Evolutionary conservation across 2,888 invertebrate genomes (phyloP), one percentile per base, ranked within the genome.

Genomic region (Galeruca laticollis): DNA sequence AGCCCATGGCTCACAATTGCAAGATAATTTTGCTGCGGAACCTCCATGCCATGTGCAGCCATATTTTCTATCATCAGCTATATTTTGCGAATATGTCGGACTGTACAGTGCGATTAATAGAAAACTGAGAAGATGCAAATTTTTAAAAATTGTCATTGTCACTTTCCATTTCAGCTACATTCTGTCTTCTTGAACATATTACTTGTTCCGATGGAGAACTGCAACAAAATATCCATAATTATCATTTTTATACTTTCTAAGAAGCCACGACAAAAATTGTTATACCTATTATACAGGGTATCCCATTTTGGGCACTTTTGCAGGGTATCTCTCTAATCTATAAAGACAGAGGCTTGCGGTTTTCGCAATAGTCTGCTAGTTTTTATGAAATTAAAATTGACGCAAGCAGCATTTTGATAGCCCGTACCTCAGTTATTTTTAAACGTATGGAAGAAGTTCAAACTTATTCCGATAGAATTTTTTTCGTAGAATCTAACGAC

Each of bases 41-140:
- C 84, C 84, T 26, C 85, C 85, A 54, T 75, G 72, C 84, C 84
- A 84, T 37, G 75, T 71, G 69, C 85, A 85, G 20, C 83, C 82
- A 71, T 80, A 84, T 65, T 80, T 77, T 66, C 73, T 74, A 52
- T 79, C 77, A 37, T 77, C 77, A 4, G 83, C 83, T 66, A 84
- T 79, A 68, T 81, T 80, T 63, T 71, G 68, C 6, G 68, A 64
- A 13, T 51, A n/a, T 21, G 11, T 59, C 20, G 33, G 20, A 11
- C 26, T 35, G 20, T 66, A 40, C 6, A 51, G n/a, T 49, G 26
- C 13, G 8, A 52, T 8, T 15, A 59, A 37, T 21, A 59, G 37
- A 35, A 59, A 2, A 26, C 13, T 13, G 18, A 60, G 21, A 51
- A 66, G 35, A 5, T 47, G 8, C 10, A 11, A 18, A 13, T 51